These are phyloP conservation scores for Dendrophyllia cribrosa DNA, from an alignment of 64 coral and sea anemone genomes.

Conservation along the genomic window DNA sequence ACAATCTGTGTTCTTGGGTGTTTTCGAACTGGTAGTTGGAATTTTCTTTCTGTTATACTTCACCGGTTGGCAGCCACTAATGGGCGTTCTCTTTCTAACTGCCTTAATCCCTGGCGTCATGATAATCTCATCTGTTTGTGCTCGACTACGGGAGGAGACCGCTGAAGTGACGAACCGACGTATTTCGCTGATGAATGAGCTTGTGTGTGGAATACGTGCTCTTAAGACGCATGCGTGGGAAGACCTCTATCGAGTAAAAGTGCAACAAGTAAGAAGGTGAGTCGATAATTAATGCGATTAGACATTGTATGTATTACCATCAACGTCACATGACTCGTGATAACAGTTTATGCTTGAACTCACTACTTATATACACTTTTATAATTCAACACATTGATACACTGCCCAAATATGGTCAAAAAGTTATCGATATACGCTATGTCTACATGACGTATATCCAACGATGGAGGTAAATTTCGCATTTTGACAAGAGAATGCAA, in stretches of 20 bases:
- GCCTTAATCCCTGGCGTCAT: not conserved
- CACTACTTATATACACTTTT: too few species aligned
- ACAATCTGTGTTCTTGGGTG: not conserved
- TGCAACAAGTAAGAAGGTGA: conserved; percentile 48
- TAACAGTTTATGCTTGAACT: too few species aligned
- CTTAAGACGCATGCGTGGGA: conserved; percentile 61
- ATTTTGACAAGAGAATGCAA: too few species aligned
- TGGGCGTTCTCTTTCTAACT: conserved; percentile 12
- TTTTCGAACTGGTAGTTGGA: conserved; percentile 7
- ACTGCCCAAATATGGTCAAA: too few species aligned
- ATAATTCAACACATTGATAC: too few species aligned
- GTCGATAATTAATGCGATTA: not conserved
- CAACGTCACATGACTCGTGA: too few species aligned
- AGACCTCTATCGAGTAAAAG: not conserved
- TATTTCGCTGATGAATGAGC: conserved; percentile 39
- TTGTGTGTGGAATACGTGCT: conserved; percentile 52
- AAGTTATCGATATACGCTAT: too few species aligned
- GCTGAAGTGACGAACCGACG: conserved; percentile 39
- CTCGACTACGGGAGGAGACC: conserved; percentile 22
- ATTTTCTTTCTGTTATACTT: conserved; percentile 24
- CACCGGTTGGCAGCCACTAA: conserved; percentile 29
- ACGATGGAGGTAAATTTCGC: too few species aligned
- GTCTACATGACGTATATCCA: too few species aligned
- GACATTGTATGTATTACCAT: too few species aligned
- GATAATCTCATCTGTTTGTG: conserved; percentile 8